phyloP scores from a whole-genome alignment of 1,140 invertebrate species.

The Tyrophagus putrescentiae region DNA sequence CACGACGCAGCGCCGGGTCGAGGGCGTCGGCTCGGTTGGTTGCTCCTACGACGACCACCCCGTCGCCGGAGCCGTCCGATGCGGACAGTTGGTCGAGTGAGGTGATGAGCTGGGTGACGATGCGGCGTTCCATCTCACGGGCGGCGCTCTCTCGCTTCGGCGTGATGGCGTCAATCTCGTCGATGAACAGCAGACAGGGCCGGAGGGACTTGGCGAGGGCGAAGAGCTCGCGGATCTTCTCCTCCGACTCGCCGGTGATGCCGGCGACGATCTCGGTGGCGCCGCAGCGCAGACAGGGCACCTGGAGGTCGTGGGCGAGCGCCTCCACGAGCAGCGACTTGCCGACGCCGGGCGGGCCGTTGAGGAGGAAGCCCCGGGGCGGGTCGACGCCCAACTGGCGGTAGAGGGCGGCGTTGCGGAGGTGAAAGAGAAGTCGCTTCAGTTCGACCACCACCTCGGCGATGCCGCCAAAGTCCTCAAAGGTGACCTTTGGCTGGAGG shows the following conservation, averaged over 20 bases:
- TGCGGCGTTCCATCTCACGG: slow-evolving; percentile 84
- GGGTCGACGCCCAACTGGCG: slow-evolving; percentile 47
- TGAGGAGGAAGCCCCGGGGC: slow-evolving; percentile 59
- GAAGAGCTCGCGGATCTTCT: slow-evolving; percentile 76
- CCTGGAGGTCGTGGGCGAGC: slow-evolving; percentile 56
- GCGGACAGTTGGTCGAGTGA: slow-evolving; percentile 57
- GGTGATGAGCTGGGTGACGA: slow-evolving; percentile 76
- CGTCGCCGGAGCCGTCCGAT: background rate
- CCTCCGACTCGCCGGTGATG: slow-evolving; percentile 82
- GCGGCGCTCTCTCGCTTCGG: slow-evolving; percentile 64
- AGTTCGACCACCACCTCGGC: slow-evolving; percentile 48
- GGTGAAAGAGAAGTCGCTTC: slow-evolving; percentile 59
- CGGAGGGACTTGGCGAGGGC: slow-evolving; percentile 54
- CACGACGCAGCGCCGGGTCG: slow-evolving; percentile 76
- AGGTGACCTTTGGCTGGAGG: slow-evolving; percentile 39
- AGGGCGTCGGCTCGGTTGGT: slow-evolving; percentile 84
- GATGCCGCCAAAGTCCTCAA: slow-evolving; percentile 58
- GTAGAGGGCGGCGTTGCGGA: slow-evolving; percentile 68
- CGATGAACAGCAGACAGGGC: slow-evolving; percentile 79
- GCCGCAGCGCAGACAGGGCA: slow-evolving; percentile 67
- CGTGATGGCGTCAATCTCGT: slow-evolving; percentile 81
- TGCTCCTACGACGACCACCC: slow-evolving; percentile 78
- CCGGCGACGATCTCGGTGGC: slow-evolving; percentile 85
- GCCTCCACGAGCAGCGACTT: slow-evolving; percentile 81
- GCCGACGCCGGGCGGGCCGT: slow-evolving; percentile 82